Percentiles rank a stretch among this genome's conserved stretches.
Conservation (phyloP, 2,113 vertebrate genomes). For the Rhinolophus sinicus region DNA sequence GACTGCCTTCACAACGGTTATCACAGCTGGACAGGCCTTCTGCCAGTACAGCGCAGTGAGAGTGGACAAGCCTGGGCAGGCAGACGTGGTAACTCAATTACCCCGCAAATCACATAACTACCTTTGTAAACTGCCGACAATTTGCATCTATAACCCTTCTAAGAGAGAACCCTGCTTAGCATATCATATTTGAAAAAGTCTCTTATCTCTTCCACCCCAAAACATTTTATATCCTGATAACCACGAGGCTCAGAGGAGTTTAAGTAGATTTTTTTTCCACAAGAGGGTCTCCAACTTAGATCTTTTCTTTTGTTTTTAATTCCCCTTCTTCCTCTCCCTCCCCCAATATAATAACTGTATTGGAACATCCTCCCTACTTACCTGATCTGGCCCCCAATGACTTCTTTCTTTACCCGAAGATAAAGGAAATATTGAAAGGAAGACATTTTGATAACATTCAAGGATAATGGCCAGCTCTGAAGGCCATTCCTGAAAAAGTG, state of each 20-base stretch:
- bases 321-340: too few species aligned
- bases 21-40: background rate
- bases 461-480: too few species aligned
- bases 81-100: background rate
- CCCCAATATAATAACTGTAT: too few species aligned
- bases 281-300: background rate
- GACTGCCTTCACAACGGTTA: background rate
- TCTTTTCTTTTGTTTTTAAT: background rate
- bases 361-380: too few species aligned
- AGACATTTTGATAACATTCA: too few species aligned
- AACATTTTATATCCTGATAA: background rate
- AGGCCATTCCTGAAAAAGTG: too few species aligned
- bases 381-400: too few species aligned
- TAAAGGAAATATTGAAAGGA: too few species aligned
- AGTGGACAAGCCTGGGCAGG: background rate
- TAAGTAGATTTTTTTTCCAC: background rate
- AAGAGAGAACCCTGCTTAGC: background rate
- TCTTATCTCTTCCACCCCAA: background rate
- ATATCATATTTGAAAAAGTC: background rate
- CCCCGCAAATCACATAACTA: background rate
- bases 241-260: background rate
- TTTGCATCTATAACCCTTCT: background rate
- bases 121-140: background rate
- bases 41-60: background rate
- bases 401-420: too few species aligned